Evolutionary conservation across 1,140 invertebrate genomes (phyloP).

Genomic region (Anagrus nilaparvatae): DNA sequence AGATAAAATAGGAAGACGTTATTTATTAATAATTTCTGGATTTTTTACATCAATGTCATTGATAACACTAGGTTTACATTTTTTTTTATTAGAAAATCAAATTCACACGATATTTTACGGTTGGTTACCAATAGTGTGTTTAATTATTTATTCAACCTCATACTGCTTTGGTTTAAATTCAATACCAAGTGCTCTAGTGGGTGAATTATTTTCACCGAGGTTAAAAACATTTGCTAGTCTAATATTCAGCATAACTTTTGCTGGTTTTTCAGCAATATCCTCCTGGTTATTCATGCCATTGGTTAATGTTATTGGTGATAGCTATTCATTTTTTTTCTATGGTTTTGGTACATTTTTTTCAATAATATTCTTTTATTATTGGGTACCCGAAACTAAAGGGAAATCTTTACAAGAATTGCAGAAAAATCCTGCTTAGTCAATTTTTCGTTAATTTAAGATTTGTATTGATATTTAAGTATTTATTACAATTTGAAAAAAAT

Average conservation of each 20-base stretch:
- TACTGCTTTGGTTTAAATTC: slow-evolving; percentile 29
- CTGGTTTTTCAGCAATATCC: slow-evolving; percentile 46
- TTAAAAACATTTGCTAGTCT: slow-evolving; percentile 41
- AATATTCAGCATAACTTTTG: slow-evolving; percentile 38
- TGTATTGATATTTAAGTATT: too few relatives aligned
- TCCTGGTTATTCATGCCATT: slow-evolving; percentile 44
- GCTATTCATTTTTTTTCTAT: slow-evolving; percentile 45
- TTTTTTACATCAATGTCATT: slow-evolving; percentile 28
- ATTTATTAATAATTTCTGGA: slow-evolving; percentile 27
- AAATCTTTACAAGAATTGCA: slow-evolving; percentile 50
- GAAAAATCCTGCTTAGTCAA: too few relatives aligned
- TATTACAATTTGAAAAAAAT: too few relatives aligned
- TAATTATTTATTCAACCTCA: slow-evolving; percentile 28
- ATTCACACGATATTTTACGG: too few relatives aligned
- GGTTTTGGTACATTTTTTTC: slow-evolving; percentile 39
- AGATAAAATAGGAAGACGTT: slow-evolving; percentile 32
- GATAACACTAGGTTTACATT: slow-evolving; percentile 37
- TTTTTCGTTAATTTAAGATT: too few relatives aligned
- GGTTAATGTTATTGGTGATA: slow-evolving; percentile 31
- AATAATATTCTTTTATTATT: slow-evolving; percentile 43
- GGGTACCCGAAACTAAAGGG: slow-evolving; percentile 54
- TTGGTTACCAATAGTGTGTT: slow-evolving; percentile 34
- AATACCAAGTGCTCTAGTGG: slow-evolving; percentile 33
- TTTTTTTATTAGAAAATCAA: slow-evolving; percentile 28
- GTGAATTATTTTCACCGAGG: slow-evolving; percentile 36